Evolutionary conservation across 92 coral and sea anemone species (phyloP), one percentile per base, ranked within the genome.

Genomic region (Desmophyllum pertusum): DNA sequence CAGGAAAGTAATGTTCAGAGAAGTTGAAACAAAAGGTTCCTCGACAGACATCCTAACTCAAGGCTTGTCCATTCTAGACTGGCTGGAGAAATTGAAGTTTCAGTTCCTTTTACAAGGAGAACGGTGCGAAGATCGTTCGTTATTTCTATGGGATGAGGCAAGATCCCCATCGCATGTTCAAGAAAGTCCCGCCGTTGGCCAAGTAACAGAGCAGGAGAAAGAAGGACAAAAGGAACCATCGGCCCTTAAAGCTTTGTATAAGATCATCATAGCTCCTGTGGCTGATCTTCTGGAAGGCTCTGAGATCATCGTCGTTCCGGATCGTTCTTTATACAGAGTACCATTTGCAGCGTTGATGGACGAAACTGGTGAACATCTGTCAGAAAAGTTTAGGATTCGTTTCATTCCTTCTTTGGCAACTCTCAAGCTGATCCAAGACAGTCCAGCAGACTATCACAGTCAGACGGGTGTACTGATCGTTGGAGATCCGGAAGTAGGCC

Each of bases 401-500:
- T 25, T 25, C 15, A 45, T 48, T 29, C 85, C 85, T 0, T 81
- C 85, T 45, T 50, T 68, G 48, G 69, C 85, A 30, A 69, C 33
- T 38, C 66, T 48, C 35, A 69, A 68, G 52, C 53, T 64, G 48
- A 80, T 80, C 65, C 84, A 38, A 10, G 75, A 64, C 75, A 64
- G 75, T 43, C 84, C 84, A 15, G 77, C 59, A 35, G 50, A 68
- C 8, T 80, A 80, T 67, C 84, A 80, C 75, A 41, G 77, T 36
- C 18, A 67, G 63, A 33, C 35, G 0, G 78, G 78, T 66, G 85
- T 52, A 15, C 46, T 81, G 7, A 68, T 81, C 1, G 85, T 80
- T 1, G 84, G 84, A 13, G 84, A 80, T 50, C 84, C 84, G 36
- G 64, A 80, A n/a, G 84, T 80, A 1, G 84, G 84, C 19, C 19